phyloP scores from a whole-genome alignment of 2,113 vertebrate species.

The Odontesthes bonariensis region DNA sequence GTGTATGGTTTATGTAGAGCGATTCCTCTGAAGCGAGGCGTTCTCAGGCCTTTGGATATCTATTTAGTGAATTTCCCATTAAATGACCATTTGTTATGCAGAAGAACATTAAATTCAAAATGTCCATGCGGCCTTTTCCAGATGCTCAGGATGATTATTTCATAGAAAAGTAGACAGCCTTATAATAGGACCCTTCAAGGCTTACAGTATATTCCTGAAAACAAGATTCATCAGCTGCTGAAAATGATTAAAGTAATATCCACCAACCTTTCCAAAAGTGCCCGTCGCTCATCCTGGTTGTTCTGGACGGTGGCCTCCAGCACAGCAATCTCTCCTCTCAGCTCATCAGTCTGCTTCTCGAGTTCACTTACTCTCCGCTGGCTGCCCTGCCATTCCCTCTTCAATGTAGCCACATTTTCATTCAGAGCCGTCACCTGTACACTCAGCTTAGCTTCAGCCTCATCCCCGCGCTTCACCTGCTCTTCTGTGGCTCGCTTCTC shows the following conservation, averaged over 20 bases:
- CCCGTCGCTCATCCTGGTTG: constrained; percentile 96
- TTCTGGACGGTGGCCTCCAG: constrained; percentile 97
- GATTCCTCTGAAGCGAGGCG: neutral
- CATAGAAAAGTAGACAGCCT: neutral
- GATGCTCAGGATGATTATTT: neutral
- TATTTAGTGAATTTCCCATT: neutral
- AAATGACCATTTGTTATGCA: constrained; percentile 23
- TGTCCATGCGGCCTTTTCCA: neutral
- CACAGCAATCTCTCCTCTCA: constrained; percentile 96
- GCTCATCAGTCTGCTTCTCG: constrained; percentile 95
- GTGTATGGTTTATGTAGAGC: too few relatives aligned
- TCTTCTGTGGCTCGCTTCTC: constrained; percentile 90
- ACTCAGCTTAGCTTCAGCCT: constrained; percentile 86
- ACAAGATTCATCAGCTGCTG: neutral
- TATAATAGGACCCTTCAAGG: neutral
- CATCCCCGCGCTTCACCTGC: constrained; percentile 87
- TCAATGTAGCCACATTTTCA: constrained; percentile 95
- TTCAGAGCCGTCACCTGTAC: constrained; percentile 94
- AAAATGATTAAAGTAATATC: neutral
- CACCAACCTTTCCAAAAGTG: constrained; percentile 91
- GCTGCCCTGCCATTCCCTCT: constrained; percentile 96
- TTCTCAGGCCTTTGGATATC: too few relatives aligned
- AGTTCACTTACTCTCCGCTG: constrained; percentile 91
- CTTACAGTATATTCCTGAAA: neutral
- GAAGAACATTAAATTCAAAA: constrained; percentile 8